Evolutionary conservation across 2,888 invertebrate species (phyloP), one percentile per base, ranked within the genome.

Genomic region (Thelaira solivaga): DNA sequence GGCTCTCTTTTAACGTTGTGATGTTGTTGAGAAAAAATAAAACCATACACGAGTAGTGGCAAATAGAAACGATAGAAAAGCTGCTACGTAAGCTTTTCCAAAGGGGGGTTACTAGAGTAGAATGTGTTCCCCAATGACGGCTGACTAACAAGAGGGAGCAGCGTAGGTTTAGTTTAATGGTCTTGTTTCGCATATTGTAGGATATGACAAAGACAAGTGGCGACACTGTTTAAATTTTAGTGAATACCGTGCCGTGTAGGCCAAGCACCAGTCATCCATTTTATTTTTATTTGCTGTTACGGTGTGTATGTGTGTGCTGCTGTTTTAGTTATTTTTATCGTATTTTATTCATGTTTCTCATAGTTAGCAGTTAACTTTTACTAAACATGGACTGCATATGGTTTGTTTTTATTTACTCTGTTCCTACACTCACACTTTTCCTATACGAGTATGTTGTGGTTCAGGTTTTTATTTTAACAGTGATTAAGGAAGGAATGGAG

Each of bases 121-220:
- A n/a, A 31, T 49, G 3, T 51, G 26, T n/a, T 20, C 57, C 7
- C 59, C 4, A n/a, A n/a, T n/a, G n/a, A n/a, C n/a, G n/a, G n/a
- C n/a, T n/a, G 36, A 69, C 4, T 49, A 31, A 20, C 47, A 57
- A 57, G 57, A 69, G 59, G 62, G 72, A 57, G 64, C 74, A n/a
- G 36, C 6, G 57, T 61, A 67, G 59, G 49, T 64, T 78, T 68
- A 36, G 4, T 77, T 76, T 62, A 43, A 72, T 57, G 18, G n/a
- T 68, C 61, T 55, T 55, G 36, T 49, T 49, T 57, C 29, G 26
- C 20, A 68, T 62, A 26, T 61, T 31, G 53, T 68, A 10, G 61
- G 64, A 59, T 61, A 51, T 49, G 59, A 55, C 39, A 45, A 55
- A 51, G 72, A 64, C 73, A 80, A 78, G 76, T 77, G 79, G 80